Evolutionary conservation across 64 coral and sea anemone genomes (phyloP), one percentile per base, ranked within the genome.

Genomic region (Dendronephthya gigantea): DNA sequence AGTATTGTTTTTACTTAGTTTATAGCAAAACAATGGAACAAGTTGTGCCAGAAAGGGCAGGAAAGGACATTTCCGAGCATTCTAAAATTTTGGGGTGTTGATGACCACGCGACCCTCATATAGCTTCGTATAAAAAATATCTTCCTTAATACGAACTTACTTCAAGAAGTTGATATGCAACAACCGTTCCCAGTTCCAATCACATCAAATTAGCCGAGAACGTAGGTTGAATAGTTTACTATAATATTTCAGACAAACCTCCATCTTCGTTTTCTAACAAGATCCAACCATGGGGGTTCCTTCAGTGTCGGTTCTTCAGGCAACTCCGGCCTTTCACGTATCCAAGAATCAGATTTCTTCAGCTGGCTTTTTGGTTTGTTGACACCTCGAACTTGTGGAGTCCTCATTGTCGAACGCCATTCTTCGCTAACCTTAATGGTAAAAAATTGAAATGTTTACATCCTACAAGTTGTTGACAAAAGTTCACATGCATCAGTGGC

Each of bases 261-360:
- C 72, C 72, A 79, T 36, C 72, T 19, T 35, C 72, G 30, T 79
- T 79, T 79, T 19, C 72, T 79, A 34, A 79, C 72, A 15, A 79
- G 36, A 79, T 79, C 72, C 72, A 79, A 34, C 72, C 72, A 79
- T 17, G 30, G 10, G 7, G 72, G 72, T 35, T 79, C 72, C 36
- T 79, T 79, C 14, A 79, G 31, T 12, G 15, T 29, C 3, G 72
- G 72, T 29, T 79, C 72, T 15, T 79, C 72, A 17, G 72, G 72
- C 32, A 79, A 19, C 22, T 34, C 36, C 0, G 72, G 72, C 15
- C 30, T 29, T 33, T 36, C 72, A 12, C 72, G 30, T 79, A 79
- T 79, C 72, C 72, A 79, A 6, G 72, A 34, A 16, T 39, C 32
- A 79, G 30, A 34, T 39, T 79, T 39, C 32, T 79, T 79, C 72